Base-by-base conservation (phyloP, 2,888 invertebrate species). In the Acanthoscelides obtectus region DNA sequence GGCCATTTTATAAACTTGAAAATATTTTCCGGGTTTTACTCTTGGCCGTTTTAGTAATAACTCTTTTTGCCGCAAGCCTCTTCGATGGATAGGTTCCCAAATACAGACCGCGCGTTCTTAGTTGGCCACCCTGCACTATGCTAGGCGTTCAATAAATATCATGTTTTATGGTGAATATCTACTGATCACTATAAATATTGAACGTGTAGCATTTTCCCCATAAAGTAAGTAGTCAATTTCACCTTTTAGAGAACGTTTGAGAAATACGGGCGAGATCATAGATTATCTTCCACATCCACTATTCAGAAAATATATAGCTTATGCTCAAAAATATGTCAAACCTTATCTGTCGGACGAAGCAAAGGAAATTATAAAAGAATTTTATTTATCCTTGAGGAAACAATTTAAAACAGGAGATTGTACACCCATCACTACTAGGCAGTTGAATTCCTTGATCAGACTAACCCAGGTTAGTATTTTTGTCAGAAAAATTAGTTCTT, bases 251-350 rank as follows among this genome's bases (percentile, higher is more conserved):
- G 88, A 88, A 80, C 87, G 89, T 78, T 86, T 94, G 75, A 89
- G 88, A 76, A 79, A 45, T 45, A 86, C 87, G 70, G 89, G 89
- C 2, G 93, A 94, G 81, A 84, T 86, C 0, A 84, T 93, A 45
- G 93, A 96, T 82, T 86, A 90, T 2, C 86, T 98, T 72, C 94
- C 97, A 0, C 88, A 91, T 69, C 88, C 89, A 70, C 84, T 95
- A 68, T 88, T 98, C 3, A 90, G 96, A 74, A 97, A 97, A 86
- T 98, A 97, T 82, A 93, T 98, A 77, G 94, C 94, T 0, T 98
- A 97, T 85, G 95, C 97, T 0, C 90, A 93, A 74, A 92, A 95
- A 83, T 95, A 95, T 84, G 94, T 97, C 0, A 91, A 93, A 76
- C 97, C 98, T 0, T 89, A 89, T 79, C 87, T 98, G 20, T 91